A percentile compares a stretch with the other conserved stretches of the same genome.
Conservation (phyloP, 37 sponge, comb jelly and placozoan genomes). For the Petrosia ficiformis region DNA sequence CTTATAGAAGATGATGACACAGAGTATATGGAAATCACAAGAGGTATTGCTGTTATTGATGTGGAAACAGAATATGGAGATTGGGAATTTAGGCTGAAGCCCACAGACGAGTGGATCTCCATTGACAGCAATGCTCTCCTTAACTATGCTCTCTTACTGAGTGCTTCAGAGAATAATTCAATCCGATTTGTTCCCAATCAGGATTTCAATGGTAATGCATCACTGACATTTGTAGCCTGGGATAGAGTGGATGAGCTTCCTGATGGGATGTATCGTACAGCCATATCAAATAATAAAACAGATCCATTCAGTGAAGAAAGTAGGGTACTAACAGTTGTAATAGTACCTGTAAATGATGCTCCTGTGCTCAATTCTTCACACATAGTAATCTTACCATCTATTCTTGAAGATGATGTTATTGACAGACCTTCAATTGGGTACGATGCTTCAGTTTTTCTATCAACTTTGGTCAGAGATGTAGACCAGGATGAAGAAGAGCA, state of each 20-base stretch:
- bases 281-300: conserved; percentile 17
- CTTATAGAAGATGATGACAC: conserved; percentile 80
- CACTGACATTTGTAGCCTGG: conserved; percentile 83
- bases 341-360: conserved; percentile 88
- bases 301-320: conserved; percentile 69
- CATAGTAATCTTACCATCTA: conserved; percentile 22
- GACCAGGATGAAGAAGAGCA: conserved; percentile 29
- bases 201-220: conserved; percentile 69
- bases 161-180: conserved; percentile 39
- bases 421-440: conserved; percentile 68
- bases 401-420: conserved; percentile 72
- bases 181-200: conserved; percentile 75
- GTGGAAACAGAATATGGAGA: conserved; percentile 60
- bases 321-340: conserved; percentile 39
- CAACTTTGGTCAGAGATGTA: conserved; percentile 49
- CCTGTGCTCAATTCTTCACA: conserved; percentile 56
- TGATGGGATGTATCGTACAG: conserved; percentile 43
- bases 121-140: conserved; percentile 30
- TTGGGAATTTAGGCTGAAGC: conserved; percentile 56
- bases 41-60: conserved; percentile 75
- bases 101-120: conserved; percentile 7
- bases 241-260: conserved; percentile 63
- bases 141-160: conserved; percentile 46
- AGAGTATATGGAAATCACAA: not conserved
- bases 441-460: conserved; percentile 53